These are phyloP conservation scores for Eubucco bourcierii DNA, from an alignment of 2,113 vertebrate species.

Conservation along the genomic window DNA sequence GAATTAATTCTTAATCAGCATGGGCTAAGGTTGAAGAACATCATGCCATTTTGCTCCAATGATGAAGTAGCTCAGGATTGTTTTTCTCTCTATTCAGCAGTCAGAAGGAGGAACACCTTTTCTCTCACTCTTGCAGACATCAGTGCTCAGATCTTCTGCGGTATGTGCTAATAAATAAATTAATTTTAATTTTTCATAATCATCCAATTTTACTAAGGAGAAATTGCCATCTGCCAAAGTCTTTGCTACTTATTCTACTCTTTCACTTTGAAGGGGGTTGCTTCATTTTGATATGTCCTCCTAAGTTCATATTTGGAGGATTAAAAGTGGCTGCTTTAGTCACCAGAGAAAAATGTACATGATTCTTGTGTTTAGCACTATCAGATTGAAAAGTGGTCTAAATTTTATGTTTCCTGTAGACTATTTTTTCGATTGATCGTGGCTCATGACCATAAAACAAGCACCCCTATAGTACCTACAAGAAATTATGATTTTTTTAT, in stretches of 20 bases:
- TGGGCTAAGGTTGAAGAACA: background rate
- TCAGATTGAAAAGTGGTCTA: background rate
- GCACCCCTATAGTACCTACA: background rate
- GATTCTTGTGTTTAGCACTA: background rate
- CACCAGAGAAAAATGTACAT: background rate
- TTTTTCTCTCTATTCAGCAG: background rate
- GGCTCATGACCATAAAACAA: background rate
- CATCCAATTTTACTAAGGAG: background rate
- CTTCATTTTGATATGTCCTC: background rate
- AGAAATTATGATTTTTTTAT: background rate
- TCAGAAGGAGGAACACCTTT: background rate
- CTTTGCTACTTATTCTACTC: background rate
- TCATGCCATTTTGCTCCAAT: background rate
- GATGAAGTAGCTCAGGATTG: background rate
- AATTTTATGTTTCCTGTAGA: background rate
- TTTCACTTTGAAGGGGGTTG: background rate
- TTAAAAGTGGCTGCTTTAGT: background rate
- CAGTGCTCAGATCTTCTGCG: background rate
- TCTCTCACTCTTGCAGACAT: background rate
- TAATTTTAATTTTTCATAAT: slow-evolving; percentile 40
- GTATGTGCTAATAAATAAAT: slow-evolving; percentile 33
- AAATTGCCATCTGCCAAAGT: background rate
- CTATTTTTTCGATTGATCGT: background rate
- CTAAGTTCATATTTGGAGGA: background rate
- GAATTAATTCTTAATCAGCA: background rate